Evolutionary conservation across 2,113 vertebrate genomes (phyloP).

Genomic region (Chionodraco myersi): DNA sequence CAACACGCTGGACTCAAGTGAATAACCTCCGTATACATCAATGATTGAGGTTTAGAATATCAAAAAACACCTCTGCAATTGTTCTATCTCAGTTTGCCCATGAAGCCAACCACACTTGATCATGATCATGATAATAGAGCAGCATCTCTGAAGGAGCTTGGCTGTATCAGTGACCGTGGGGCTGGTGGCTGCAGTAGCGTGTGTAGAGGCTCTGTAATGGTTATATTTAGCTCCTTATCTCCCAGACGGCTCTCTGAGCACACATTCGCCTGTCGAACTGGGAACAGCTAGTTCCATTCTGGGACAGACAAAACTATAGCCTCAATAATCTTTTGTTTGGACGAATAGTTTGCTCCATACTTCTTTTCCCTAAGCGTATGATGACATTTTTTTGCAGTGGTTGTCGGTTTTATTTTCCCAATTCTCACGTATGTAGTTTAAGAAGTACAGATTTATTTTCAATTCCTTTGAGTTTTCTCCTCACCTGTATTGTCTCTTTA

Average conservation of each 20-base stretch:
- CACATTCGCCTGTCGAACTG: conserved; percentile 54
- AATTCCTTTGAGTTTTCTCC: conserved; percentile 24
- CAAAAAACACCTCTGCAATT: not conserved
- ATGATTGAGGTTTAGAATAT: not conserved
- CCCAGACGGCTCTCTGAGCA: conserved; percentile 64
- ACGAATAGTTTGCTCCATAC: not conserved
- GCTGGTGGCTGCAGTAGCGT: conserved; percentile 55
- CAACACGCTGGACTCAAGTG: not conserved
- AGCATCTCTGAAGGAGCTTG: conserved; percentile 33
- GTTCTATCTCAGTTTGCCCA: not conserved
- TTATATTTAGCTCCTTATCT: conserved; percentile 79
- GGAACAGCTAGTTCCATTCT: conserved; percentile 51
- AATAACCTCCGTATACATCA: not conserved
- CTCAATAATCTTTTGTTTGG: conserved; percentile 23
- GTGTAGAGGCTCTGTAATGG: conserved; percentile 58
- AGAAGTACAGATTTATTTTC: conserved; percentile 14
- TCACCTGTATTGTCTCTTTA: conserved; percentile 36
- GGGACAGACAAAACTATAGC: conserved; percentile 34
- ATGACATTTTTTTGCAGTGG: conserved; percentile 14
- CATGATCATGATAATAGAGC: conserved; percentile 41
- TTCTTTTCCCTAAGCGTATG: not conserved
- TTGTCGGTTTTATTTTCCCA: conserved; percentile 20
- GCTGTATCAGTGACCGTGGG: conserved; percentile 57
- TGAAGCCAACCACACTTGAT: conserved; percentile 12
- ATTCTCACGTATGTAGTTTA: not conserved